Conservation (phyloP, 2,113 vertebrate genomes). For the Triplophysa dalaica region DNA sequence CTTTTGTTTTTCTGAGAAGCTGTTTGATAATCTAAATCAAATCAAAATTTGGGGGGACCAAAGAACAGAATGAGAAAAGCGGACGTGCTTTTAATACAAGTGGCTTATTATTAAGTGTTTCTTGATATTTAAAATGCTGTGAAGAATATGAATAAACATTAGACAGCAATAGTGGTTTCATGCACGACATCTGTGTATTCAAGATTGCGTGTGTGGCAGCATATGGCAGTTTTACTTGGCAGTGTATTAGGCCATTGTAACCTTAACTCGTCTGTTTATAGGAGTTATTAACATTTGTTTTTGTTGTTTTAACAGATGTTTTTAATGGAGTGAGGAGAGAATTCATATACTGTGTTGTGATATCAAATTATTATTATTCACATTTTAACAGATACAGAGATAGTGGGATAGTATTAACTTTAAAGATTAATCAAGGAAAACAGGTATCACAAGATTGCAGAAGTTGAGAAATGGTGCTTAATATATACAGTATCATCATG, state of each 20-base stretch:
- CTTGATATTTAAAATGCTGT: constrained; percentile 40
- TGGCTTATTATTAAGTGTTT: constrained; percentile 27
- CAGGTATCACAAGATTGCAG: too few relatives aligned
- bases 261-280: background rate
- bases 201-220: background rate
- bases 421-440: background rate
- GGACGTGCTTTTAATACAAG: too few relatives aligned
- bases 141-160: constrained; percentile 55
- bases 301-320: background rate
- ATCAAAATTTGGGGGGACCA: background rate
- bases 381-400: background rate
- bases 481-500: too few relatives aligned
- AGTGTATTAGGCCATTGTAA: background rate
- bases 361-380: background rate
- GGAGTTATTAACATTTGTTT: background rate
- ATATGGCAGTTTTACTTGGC: background rate
- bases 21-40: background rate
- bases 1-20: background rate
- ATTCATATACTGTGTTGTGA: background rate
- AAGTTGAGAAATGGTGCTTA: too few relatives aligned
- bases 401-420: background rate
- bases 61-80: too few relatives aligned
- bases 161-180: constrained; percentile 29
- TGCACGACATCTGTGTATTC: constrained; percentile 25
- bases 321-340: background rate